Conservation (phyloP, 2,113 vertebrate genomes). For the Coracopsis vasa region DNA sequence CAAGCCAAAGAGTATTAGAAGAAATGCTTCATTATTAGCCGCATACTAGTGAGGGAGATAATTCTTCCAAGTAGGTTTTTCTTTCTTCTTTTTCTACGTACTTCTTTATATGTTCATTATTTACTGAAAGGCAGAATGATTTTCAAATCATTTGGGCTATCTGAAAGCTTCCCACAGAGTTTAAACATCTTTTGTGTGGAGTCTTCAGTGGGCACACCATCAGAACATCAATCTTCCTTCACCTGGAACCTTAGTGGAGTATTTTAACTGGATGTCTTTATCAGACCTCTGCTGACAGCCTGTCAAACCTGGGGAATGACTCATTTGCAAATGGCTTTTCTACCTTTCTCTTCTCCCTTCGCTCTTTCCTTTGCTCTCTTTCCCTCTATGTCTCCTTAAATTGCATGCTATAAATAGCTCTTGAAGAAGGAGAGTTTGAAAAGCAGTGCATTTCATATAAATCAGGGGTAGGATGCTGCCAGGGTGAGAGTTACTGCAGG, state of each 20-base stretch:
- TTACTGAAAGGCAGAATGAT: background rate
- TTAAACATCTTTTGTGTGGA: background rate
- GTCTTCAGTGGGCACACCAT: background rate
- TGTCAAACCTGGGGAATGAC: slow-evolving; percentile 37
- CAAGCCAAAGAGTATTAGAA: background rate
- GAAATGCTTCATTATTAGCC: background rate
- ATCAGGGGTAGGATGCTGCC: background rate
- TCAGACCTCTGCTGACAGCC: slow-evolving; percentile 36
- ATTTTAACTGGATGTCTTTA: slow-evolving; percentile 33
- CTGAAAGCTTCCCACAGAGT: slow-evolving; percentile 15
- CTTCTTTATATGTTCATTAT: background rate
- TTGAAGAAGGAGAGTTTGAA: background rate
- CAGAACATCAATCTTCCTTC: background rate
- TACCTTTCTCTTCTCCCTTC: background rate
- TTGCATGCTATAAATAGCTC: background rate
- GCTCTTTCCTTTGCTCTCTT: background rate
- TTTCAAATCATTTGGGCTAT: background rate
- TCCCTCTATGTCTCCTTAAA: background rate
- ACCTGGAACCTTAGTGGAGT: background rate
- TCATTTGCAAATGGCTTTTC: slow-evolving; percentile 19
- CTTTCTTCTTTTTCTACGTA: background rate
- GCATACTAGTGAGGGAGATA: background rate
- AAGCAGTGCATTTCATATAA: background rate
- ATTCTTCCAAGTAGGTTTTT: background rate
- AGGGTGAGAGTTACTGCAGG: background rate